These are phyloP conservation scores for Oryctolagus cuniculus DNA, from an alignment of 2,113 vertebrate species.

Conservation along the genomic window DNA sequence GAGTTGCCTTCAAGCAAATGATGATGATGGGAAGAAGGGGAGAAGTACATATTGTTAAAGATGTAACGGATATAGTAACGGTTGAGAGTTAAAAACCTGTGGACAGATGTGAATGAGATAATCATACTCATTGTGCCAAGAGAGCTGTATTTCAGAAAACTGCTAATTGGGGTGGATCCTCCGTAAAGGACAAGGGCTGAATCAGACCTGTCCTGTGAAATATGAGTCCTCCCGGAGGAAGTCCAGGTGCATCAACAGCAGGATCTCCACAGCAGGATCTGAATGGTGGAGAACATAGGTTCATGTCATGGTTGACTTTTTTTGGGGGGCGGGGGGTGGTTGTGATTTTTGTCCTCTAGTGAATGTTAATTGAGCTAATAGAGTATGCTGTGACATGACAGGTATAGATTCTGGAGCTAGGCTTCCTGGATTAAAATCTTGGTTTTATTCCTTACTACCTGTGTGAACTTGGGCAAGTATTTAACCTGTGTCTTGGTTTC, in stretches of 20 bases:
- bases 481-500: background rate
- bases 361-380: background rate
- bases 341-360: background rate
- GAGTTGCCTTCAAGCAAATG: background rate
- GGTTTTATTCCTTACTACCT: background rate
- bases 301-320: background rate
- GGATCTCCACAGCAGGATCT: background rate
- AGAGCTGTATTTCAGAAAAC: conserved; percentile 38
- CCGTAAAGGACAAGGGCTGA: background rate
- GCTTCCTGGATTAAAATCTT: background rate
- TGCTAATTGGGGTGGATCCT: background rate
- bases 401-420: background rate
- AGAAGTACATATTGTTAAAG: background rate
- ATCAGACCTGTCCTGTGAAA: background rate
- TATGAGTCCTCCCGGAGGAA: background rate
- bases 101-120: background rate
- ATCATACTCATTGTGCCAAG: background rate
- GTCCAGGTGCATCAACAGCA: background rate
- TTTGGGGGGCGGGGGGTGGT: too few species aligned
- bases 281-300: background rate
- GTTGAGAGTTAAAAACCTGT: background rate
- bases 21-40: conserved; percentile 6
- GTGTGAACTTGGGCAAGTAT: background rate
- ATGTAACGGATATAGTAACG: background rate
- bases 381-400: background rate